Evolutionary conservation across 2,113 vertebrate genomes (phyloP).

Genomic region (Sisor rabdophorus): DNA sequence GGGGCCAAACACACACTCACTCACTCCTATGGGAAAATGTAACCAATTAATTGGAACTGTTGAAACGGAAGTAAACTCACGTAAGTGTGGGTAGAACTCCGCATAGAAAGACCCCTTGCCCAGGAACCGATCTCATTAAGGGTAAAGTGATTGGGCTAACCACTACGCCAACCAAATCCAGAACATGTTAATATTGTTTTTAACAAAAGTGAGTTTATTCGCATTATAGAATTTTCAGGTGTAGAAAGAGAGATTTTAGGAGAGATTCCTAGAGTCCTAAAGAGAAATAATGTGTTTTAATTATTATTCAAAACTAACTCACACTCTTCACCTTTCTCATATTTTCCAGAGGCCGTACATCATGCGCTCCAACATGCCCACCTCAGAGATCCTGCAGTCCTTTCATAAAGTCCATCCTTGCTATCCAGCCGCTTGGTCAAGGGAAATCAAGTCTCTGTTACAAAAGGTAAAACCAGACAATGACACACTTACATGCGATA

Average conservation of each 20-base stretch:
- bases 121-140: no score
- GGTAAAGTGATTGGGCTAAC: no score
- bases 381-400: constrained; percentile 80
- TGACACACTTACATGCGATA: background rate
- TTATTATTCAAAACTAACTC: background rate
- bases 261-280: background rate
- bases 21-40: no score
- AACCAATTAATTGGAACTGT: no score
- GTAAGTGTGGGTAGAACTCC: no score
- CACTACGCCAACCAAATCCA: no score
- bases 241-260: no score
- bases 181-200: background rate
- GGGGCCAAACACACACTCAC: no score
- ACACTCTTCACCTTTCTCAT: background rate
- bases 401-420: constrained; percentile 78
- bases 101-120: no score
- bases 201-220: background rate
- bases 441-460: constrained; percentile 82
- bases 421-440: constrained; percentile 84
- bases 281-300: no score
- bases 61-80: no score
- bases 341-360: constrained; percentile 83
- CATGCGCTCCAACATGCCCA: constrained; percentile 79
- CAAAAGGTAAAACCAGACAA: constrained; percentile 73
- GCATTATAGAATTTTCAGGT: background rate